Conservation (phyloP, 2,888 invertebrate genomes). For the Branchellion lobata region DNA sequence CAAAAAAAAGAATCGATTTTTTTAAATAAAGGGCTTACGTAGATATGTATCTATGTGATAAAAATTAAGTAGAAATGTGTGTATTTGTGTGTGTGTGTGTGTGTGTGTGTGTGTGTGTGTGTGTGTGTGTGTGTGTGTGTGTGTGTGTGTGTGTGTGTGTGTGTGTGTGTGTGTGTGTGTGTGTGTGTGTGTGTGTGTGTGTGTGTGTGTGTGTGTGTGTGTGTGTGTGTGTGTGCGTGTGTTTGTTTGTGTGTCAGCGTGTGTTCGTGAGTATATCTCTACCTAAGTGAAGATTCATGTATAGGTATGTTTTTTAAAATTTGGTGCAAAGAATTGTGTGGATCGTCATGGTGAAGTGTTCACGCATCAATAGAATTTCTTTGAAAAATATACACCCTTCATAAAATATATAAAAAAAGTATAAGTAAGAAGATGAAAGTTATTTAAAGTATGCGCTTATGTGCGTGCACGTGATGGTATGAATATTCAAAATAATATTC, state of each 20-base stretch:
- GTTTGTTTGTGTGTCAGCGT: background rate
- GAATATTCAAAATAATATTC: too few relatives aligned
- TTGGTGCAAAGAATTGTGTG: too few relatives aligned
- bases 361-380: too few relatives aligned
- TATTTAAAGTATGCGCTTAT: too few relatives aligned
- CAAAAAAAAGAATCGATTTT: too few relatives aligned
- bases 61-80: background rate
- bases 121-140: background rate
- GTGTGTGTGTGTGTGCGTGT: background rate
- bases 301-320: background rate
- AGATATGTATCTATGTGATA: background rate
- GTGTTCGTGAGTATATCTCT: background rate
- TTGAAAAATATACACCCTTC: too few relatives aligned
- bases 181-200: conserved; percentile 3
- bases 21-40: background rate
- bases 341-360: too few relatives aligned
- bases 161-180: conserved; percentile 7
- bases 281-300: background rate
- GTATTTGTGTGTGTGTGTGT: background rate
- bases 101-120: background rate
- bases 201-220: background rate
- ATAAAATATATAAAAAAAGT: too few relatives aligned
- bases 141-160: conserved; percentile 13
- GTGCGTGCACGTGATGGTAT: too few relatives aligned
- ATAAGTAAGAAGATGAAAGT: too few relatives aligned